Evolutionary conservation across 2,797 vertebrate species (phyloP), one percentile per base, ranked within the genome.

Genomic region (Paramormyrops hopkinsi): DNA sequence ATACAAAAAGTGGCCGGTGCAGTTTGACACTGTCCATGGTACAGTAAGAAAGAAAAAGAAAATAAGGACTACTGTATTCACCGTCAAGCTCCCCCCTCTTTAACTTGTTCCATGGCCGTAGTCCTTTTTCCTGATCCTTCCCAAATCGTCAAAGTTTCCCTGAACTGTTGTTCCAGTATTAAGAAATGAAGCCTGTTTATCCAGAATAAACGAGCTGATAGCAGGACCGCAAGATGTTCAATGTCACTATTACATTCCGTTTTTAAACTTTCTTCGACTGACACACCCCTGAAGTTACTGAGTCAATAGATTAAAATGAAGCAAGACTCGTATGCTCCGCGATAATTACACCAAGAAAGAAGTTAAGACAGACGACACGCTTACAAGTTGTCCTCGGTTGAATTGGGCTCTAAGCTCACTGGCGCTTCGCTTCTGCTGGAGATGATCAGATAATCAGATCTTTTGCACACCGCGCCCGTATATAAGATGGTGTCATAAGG

Each of bases 11-110:
- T 44, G 14, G 2, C n/a, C 82, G 41, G 2, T 65, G 17, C 73
- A 79, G 73, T 79, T 54, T 79, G 12, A 54, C 48, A 41, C 14
- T 88, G 69, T 82, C 69, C 88, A 79, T 54, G 48, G 88, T 44
- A 88, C 69, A 87, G 17, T 33, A 88, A 46, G 44, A 79, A 76
- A 33, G 19, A 53, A n/a, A 54, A 33, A 54, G 12, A 37, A 79
- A 25, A 50, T 14, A 12, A 48, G 22, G 25, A 17, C 11, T 69
- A 48, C 29, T 69, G 41, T 73, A 19, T 51, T 50, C 19, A 6
- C 41, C 59, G 25, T 33, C 33, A 59, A 73, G 12, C 37, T 48
- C 46, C 79, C 25, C 12, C 11, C 33, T 19, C 69, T 76, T 41
- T 76, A 76, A 44, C 73, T 79, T 79, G 37, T 8, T 79, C 7